phyloP scores from a whole-genome alignment of 2,797 vertebrate species.

The Sternotherus odoratus region DNA sequence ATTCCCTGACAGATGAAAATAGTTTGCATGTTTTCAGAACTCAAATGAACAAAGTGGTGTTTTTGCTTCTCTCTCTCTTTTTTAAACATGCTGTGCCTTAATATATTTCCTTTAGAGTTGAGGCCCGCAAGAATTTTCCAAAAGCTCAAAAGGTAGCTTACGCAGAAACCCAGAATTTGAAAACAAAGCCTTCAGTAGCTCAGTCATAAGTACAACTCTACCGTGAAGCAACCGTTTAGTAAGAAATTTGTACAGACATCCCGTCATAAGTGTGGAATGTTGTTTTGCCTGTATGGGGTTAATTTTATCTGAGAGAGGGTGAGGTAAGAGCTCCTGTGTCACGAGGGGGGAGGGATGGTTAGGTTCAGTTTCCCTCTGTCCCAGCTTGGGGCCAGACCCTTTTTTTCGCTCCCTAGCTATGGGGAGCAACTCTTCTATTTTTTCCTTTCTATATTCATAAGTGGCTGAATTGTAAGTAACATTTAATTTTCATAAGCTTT shows the following conservation, averaged over 20 bases:
- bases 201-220: rapidly evolving
- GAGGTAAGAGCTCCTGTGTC: too few species aligned
- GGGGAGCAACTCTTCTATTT: too few species aligned
- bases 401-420: too few species aligned
- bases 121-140: background rate
- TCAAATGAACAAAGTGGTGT: background rate
- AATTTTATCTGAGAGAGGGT: too few species aligned
- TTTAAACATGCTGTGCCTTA: background rate
- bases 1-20: background rate
- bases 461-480: too few species aligned
- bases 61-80: background rate
- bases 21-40: background rate
- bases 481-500: too few species aligned
- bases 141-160: background rate
- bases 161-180: background rate
- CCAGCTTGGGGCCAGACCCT: too few species aligned
- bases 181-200: background rate
- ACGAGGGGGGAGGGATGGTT: too few species aligned
- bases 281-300: too few species aligned
- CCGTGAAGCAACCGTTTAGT: background rate
- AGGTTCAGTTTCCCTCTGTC: too few species aligned
- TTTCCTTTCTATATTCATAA: too few species aligned
- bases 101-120: background rate
- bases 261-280: too few species aligned
- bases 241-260: background rate